Evolutionary conservation across 1,140 invertebrate genomes (phyloP), one percentile per base, ranked within the genome.

Genomic region (Drosophila kohkoa): DNA sequence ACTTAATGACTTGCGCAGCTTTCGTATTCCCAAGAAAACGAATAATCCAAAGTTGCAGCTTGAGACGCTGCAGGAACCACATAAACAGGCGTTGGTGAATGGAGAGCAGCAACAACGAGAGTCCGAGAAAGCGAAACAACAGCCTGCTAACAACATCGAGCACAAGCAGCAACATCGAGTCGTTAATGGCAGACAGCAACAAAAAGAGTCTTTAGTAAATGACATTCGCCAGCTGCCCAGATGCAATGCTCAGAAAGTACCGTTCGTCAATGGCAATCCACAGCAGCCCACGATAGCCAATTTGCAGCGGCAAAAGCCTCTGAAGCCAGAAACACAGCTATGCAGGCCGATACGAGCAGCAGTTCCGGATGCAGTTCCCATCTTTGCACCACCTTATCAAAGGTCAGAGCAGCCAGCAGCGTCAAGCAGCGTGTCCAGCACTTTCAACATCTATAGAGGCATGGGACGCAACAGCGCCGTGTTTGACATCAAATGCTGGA

Each of bases 401-500:
- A 0, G 20, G 0, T 10, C 64, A 0, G 3, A n/a, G 0, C 20
- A 64, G 28, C 1, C 64, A 8, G 4, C 13, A 3, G 0, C 15
- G 0, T 3, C 16, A 5, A 13, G 11, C 8, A 38, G 1, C 20
- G 20, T 4, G 20, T 4, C 8, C 15, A 13, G 1, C 8, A 8
- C 10, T 11, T 10, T n/a, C 3, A 43, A 41, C 1, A 15, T 3
- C 8, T 6, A 13, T 32, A n/a, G 1, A 54, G 45, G 1, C 3
- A 25, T 5, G 49, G 30, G 10, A n/a, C 55, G 2, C 11, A 13
- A 15, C 11, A 46, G 0, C 3, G 10, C 35, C 35, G 41, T 70
- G 0, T 81, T 89, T 65, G 85, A 81, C 5, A 45, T 67, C 3
- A 80, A 70, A n/a, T 89, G 85, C 38, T 60, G 62, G 49, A n/a